These are phyloP conservation scores for Dinomys branickii DNA, from an alignment of 2,113 vertebrate species.

Conservation along the genomic window DNA sequence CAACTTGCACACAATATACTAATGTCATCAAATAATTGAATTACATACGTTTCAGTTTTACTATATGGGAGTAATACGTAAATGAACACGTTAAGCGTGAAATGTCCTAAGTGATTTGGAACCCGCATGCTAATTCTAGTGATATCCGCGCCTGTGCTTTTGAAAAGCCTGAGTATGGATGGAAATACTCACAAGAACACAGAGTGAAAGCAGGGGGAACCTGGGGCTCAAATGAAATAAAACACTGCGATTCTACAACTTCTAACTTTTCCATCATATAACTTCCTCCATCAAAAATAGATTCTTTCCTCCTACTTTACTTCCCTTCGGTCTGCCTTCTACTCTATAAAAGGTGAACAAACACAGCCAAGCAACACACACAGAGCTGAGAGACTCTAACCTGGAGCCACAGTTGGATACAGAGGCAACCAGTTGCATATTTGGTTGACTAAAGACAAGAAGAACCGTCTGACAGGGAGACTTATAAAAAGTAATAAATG, in stretches of 20 bases:
- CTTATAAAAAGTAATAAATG: not conserved
- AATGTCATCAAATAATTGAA: not conserved
- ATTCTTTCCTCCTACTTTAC: too few species aligned
- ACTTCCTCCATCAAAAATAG: not conserved
- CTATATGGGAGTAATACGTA: not conserved
- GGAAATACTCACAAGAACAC: not conserved
- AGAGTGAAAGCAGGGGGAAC: not conserved
- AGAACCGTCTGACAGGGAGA: not conserved
- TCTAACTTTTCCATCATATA: not conserved
- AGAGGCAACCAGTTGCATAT: not conserved
- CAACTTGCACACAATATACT: not conserved
- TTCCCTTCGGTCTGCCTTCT: not conserved
- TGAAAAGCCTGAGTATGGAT: not conserved
- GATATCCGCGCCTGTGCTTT: not conserved
- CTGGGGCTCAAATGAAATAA: not conserved
- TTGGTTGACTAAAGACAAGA: not conserved
- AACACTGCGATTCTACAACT: rapidly evolving
- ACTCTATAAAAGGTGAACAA: not conserved
- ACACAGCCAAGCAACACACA: not conserved
- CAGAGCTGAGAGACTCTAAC: not conserved
- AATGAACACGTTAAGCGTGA: not conserved
- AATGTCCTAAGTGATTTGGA: too few species aligned
- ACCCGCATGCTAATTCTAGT: not conserved
- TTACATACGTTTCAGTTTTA: not conserved
- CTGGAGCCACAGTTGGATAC: not conserved